A percentile compares a stretch with the other conserved stretches of the same genome.
Evolutionary conservation across 2,888 invertebrate genomes (phyloP).

Genomic region (Eurois occulta): DNA sequence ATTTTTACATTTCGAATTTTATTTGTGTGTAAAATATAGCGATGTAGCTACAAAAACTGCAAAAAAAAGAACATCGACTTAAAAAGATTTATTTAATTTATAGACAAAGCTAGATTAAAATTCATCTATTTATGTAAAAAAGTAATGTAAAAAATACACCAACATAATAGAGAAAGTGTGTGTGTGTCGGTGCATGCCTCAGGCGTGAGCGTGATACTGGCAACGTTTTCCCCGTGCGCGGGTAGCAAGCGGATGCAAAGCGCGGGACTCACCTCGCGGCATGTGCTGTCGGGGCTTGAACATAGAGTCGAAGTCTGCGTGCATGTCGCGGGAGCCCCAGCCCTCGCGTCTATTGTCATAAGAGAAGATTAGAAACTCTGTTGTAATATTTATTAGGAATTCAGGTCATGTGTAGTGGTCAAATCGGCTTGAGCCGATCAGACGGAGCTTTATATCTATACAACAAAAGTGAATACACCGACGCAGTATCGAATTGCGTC

Average conservation of each 20-base stretch:
- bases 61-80: slow-evolving; percentile 2
- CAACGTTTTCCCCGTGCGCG: slow-evolving; percentile 84
- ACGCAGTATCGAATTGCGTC: background rate
- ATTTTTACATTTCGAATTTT: background rate
- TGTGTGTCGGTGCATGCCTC: slow-evolving; percentile 58
- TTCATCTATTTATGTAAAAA: slow-evolving; percentile 12
- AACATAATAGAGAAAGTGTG: slow-evolving; percentile 26
- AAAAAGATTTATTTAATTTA: background rate
- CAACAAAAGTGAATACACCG: background rate
- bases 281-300: slow-evolving; percentile 91
- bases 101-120: slow-evolving; percentile 11
- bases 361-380: slow-evolving; percentile 2
- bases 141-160: slow-evolving; percentile 30
- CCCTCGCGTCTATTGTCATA: slow-evolving; percentile 84
- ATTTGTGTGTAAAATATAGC: slow-evolving; percentile 8
- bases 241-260: slow-evolving; percentile 71
- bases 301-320: slow-evolving; percentile 93
- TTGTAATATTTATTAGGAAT: background rate
- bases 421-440: background rate
- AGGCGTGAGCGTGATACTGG: slow-evolving; percentile 73
- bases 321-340: slow-evolving; percentile 92
- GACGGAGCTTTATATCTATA: background rate
- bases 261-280: slow-evolving; percentile 92
- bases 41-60: background rate
- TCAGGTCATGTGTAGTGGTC: background rate